Evolutionary conservation across 2,113 vertebrate species (phyloP).

Genomic region (Naja naja): DNA sequence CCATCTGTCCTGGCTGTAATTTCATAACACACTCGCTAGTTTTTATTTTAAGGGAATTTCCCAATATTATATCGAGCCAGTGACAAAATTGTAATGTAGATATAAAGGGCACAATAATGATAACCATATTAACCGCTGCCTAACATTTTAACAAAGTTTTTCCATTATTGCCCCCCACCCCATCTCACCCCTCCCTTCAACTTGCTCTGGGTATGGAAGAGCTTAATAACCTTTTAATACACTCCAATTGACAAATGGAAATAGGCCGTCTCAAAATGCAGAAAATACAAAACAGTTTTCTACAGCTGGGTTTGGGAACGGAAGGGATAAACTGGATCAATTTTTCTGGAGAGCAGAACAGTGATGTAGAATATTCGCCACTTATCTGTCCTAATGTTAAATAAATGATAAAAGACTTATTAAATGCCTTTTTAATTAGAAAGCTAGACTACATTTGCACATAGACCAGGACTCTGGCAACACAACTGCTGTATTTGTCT

Average conservation of each 20-base stretch:
- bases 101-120: slow-evolving; percentile 82
- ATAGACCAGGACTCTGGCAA: slow-evolving; percentile 65
- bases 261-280: slow-evolving; percentile 62
- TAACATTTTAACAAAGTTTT: slow-evolving; percentile 78
- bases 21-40: slow-evolving; percentile 82
- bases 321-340: slow-evolving; percentile 32
- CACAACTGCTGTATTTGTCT: slow-evolving; percentile 66
- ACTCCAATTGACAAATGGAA: slow-evolving; percentile 69
- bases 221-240: slow-evolving; percentile 62
- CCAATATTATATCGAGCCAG: slow-evolving; percentile 76
- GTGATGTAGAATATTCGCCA: slow-evolving; percentile 5
- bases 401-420: slow-evolving; percentile 57
- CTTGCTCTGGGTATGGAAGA: slow-evolving; percentile 53
- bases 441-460: slow-evolving; percentile 30
- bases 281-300: slow-evolving; percentile 59
- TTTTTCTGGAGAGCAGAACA: slow-evolving; percentile 61
- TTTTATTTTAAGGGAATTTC: slow-evolving; percentile 86
- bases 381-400: slow-evolving; percentile 57
- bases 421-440: slow-evolving; percentile 63
- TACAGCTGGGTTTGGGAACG: neutral
- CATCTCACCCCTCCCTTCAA: slow-evolving; percentile 19
- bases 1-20: slow-evolving; percentile 84
- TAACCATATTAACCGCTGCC: slow-evolving; percentile 77
- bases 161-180: slow-evolving; percentile 34
- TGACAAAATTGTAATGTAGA: slow-evolving; percentile 84